Evolutionary conservation across 2,797 vertebrate genomes (phyloP), one percentile per base, ranked within the genome.

Genomic region (Cryptoprocta ferox): DNA sequence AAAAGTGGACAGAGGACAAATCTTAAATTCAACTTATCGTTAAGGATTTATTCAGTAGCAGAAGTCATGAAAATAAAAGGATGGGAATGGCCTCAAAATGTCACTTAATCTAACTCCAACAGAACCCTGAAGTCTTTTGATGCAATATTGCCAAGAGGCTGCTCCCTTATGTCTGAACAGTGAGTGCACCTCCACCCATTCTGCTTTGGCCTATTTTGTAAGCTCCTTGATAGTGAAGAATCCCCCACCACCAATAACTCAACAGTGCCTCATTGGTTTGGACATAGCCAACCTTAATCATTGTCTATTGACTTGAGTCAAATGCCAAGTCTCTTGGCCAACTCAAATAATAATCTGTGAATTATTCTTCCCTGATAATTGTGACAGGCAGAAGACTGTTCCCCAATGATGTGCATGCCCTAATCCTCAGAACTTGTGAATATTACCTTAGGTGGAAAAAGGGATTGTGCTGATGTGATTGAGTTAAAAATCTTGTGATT

Each of bases 11-110:
- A 92, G 90, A 68, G 30, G 63, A 66, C 5, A 91, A 95, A 53
- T 30, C 12, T 91, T 92, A 89, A 84, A 65, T 95, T 96, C 19
- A 91, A 59, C 83, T 94, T 91, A 30, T 30, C 83, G 10, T 56
- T 53, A 92, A 78, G 42, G 89, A 59, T 95, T 48, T 84, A 35
- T 81, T 92, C 80, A 92, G 9, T 39, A 89, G 11, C 66, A 92
- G 30, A 61, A 66, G 91, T 85, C 45, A 68, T 73, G 42, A 56
- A 95, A 66, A 42, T 56, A 59, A 12, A 56, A 83, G 14, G 26
- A 45, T 14, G 71, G 59, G 16, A 70, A 63, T 63, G 5, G 39
- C 12, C 24, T 90, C 61, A 37, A 81, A 73, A 65, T 3, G n/a
- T 81, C 28, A 76, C 50, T 24, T 86, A 80, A 63, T 93, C 9